Evolutionary conservation across 2,797 vertebrate genomes (phyloP), one percentile per base, ranked within the genome.

Genomic region (Atherinosoma microstoma): DNA sequence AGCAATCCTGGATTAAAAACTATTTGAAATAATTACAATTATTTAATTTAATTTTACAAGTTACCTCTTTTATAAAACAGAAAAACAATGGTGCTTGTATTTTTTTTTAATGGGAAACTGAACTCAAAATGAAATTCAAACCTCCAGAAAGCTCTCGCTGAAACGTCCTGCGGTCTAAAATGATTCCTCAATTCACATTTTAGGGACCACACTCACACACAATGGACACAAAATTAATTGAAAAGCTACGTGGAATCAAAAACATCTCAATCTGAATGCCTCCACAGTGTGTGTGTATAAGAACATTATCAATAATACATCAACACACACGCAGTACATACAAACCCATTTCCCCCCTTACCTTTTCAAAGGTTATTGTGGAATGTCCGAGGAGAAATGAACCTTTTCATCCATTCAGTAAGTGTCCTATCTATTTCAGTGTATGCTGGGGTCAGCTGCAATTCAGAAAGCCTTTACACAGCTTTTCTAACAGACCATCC

Each of bases 381-480:
- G 83, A 87, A 88, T 87, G 80, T 64, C 60, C 20, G 35, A 75
- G 56, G 32, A 75, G 2, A 73, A 73, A 84, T 68, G 18, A 77
- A 76, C 40, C 68, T 70, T 86, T 84, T 82, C 76, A 84, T 84
- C 64, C 63, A 68, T 63, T 84, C 38, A 45, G 29, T 58, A 64
- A 76, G 65, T 54, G 54, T 73, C 40, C 54, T 32, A 34, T 82
- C 79, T 64, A 29, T 80, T 80, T 82, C 58, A 15, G 60, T 60
- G 69, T 54, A 32, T 10, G 45, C 11, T 65, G 45, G 84, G 84
- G 84, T 88, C 76, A 73, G 64, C 68, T n/a, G 45, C 73, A 75
- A 80, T 85, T 86, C 80, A 84, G 70, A 85, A 70, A 77, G 78
- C 79, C 79, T 86, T 87, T 59, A 71, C 74, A 54, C 64, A 20